Evolutionary conservation across 2,797 vertebrate genomes (phyloP), one percentile per base, ranked within the genome.

Genomic region (Lemur catta): DNA sequence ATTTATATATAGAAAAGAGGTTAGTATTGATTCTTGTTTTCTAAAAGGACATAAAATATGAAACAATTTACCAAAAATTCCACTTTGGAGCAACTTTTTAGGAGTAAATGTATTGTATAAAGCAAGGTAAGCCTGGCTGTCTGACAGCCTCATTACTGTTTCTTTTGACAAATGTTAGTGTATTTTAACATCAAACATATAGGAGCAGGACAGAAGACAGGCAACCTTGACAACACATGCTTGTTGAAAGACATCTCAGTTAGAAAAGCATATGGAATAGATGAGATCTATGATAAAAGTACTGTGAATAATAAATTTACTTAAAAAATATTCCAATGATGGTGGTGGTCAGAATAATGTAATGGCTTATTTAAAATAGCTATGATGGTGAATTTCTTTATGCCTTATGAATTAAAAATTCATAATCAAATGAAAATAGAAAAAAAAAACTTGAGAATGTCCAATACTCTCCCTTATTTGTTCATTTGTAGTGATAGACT

Each of bases 21-120:
- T 96, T 71, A 91, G 41, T 88, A 93, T 67, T 92, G 82, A 69
- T 85, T 84, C 81, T 95, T 82, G 46, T 95, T 84, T 94, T 92
- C 71, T 89, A 52, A 91, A 89, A 93, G 65, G 82, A 79, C 52
- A 41, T 93, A 67, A 95, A 94, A 84, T 88, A 87, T 50, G 22
- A 93, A 89, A 85, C 80, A 92, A 91, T 84, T 93, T 85, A 46
- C 61, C 38, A 85, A 87, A 96, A 92, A 76, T 94, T 59, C 50
- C 69, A 80, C 41, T 84, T 89, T 67, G 52, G 26, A 8, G 13
- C 46, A 93, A 72, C 82, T 79, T 94, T 75, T 65, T 35, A 84
- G 17, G 63, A 80, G 33, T 20, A n/a, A 30, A 20, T 50, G 28
- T 69, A 13, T 26, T 57, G n/a, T 41, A 74, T 82, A 75, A 86